Evolutionary conservation across 1,140 invertebrate species (phyloP), one percentile per base, ranked within the genome.

Genomic region (Bombyx mori): DNA sequence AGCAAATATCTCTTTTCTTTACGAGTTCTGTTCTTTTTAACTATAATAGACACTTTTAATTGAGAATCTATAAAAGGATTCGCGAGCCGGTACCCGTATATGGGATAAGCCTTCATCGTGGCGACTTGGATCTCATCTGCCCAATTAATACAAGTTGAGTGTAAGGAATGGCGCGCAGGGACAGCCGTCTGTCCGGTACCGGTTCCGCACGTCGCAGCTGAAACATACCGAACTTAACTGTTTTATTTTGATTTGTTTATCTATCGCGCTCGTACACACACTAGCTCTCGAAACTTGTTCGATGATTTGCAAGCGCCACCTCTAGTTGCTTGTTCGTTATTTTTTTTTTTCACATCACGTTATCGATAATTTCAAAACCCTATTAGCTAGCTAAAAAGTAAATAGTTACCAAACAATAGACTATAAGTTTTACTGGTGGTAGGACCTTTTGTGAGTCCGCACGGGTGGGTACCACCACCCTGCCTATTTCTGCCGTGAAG

Each of bases 21-120:
- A 82, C 82, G 77, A 62, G 68, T 65, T 66, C 26, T 35, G 26
- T 35, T 35, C 26, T 35, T 82, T 84, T 84, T 86, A 83, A 81
- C 76, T 80, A 81, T 84, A 84, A 86, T 35, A 84, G 80, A 86
- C 81, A 81, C 75, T 86, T 86, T 86, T 86, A 86, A 86, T 86
- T 86, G 82, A 82, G 83, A 86, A 86, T 85, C 80, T 86, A 86
- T 85, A 85, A 86, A 85, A 86, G 82, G 83, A 83, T 86, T 85
- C 74, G 81, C 79, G 76, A 81, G 82, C 75, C 70, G 77, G 54
- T 74, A 63, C 54, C 83, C 81, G 60, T 86, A 86, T 83, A 86
- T 63, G 83, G 83, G 46, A 54, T 68, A 80, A 64, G 79, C 77
- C 84, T 86, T 86, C 83, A 83, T 86, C 82, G 82, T 82, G 77